phyloP scores from a whole-genome alignment of 2,113 vertebrate genomes.

The Antechinus stuartii region DNA sequence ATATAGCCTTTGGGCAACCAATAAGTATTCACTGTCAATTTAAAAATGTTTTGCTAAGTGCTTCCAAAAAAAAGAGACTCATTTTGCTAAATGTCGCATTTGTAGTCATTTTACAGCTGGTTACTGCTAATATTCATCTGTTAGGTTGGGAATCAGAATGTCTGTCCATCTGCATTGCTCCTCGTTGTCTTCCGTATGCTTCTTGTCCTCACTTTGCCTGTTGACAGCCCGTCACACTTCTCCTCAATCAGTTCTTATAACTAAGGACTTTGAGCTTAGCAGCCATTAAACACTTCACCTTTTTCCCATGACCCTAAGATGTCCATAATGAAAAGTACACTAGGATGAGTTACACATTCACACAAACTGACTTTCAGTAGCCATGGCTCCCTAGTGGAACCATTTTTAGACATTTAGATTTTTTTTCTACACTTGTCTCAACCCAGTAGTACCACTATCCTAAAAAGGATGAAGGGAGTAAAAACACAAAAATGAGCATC shows the following conservation, averaged over 20 bases:
- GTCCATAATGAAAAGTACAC: background rate
- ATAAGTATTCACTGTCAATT: constrained; percentile 66
- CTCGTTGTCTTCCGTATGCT: constrained; percentile 47
- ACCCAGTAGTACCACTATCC: background rate
- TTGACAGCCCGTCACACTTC: constrained; percentile 3
- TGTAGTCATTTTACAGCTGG: constrained; percentile 76
- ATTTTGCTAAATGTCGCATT: constrained; percentile 66
- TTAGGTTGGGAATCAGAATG: constrained; percentile 65
- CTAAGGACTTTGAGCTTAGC: background rate
- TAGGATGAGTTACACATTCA: background rate
- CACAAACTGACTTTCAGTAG: background rate
- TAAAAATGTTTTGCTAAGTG: constrained; percentile 73
- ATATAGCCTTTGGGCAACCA: constrained; percentile 62
- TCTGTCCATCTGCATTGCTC: constrained; percentile 76
- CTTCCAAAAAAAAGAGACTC: constrained; percentile 31
- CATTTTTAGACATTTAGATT: background rate
- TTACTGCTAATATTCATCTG: constrained; percentile 78
- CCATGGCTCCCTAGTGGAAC: background rate
- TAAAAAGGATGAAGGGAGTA: background rate
- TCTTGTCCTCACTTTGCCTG: constrained; percentile 14
- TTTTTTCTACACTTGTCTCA: background rate
- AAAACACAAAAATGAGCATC: background rate
- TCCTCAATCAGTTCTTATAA: background rate
- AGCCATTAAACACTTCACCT: background rate
- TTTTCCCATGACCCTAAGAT: background rate